These are phyloP conservation scores for Steinernema carpocapsae DNA, from an alignment of 2,888 invertebrate genomes.

Conservation along the genomic window DNA sequence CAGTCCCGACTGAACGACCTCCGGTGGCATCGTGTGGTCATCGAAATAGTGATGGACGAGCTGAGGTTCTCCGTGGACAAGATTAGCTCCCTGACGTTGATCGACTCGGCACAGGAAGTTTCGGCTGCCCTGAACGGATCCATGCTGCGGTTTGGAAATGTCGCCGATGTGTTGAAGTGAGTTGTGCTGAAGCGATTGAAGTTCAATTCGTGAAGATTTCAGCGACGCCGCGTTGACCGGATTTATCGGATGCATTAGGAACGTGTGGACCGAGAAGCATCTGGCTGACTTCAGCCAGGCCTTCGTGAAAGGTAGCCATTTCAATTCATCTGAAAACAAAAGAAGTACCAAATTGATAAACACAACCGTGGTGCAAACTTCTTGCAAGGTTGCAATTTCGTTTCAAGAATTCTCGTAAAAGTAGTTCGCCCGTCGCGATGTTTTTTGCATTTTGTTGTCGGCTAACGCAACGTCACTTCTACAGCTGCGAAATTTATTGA, in stretches of 20 bases:
- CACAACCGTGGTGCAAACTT: too few relatives aligned
- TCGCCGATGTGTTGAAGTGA: neutral
- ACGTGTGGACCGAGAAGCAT: conserved; percentile 25
- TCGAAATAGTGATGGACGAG: conserved; percentile 55
- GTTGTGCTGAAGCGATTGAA: neutral
- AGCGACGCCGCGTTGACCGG: neutral
- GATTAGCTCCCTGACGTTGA: conserved; percentile 26
- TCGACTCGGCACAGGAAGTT: conserved; percentile 12
- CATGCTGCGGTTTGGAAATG: conserved; percentile 7
- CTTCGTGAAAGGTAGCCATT: conserved; percentile 4
- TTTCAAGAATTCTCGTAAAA: too few relatives aligned
- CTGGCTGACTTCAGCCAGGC: conserved; percentile 20
- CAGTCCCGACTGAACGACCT: conserved; percentile 57
- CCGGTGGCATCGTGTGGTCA: conserved; percentile 58
- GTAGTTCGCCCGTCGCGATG: too few relatives aligned
- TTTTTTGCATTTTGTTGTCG: neutral
- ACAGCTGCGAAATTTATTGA: neutral
- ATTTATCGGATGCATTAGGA: conserved; percentile 25
- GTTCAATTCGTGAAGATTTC: neutral
- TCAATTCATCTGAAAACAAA: too few relatives aligned
- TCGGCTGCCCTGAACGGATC: neutral
- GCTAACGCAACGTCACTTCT: neutral
- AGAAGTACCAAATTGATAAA: too few relatives aligned
- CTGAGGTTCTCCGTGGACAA: conserved; percentile 47
- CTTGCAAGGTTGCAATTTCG: too few relatives aligned